These are phyloP conservation scores for Symphodus melops DNA, from an alignment of 2,113 vertebrate species.

Conservation along the genomic window DNA sequence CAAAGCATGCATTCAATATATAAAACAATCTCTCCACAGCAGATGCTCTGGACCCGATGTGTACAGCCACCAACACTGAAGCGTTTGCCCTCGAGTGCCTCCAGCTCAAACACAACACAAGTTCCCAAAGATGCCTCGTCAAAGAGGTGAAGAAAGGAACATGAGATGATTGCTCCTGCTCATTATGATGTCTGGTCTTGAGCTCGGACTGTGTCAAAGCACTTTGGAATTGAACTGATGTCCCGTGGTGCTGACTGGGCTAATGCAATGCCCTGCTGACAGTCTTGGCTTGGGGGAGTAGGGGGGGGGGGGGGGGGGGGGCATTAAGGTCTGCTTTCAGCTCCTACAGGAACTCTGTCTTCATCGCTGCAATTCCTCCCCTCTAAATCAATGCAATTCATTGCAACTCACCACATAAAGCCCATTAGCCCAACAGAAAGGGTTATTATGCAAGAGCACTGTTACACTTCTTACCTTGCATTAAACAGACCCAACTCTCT, in stretches of 20 bases:
- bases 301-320: not conserved
- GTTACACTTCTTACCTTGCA: not conserved
- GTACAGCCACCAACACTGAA: constrained; percentile 14
- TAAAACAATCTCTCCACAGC: not conserved
- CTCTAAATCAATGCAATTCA: constrained; percentile 18
- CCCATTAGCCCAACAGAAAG: not conserved
- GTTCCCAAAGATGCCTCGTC: constrained; percentile 35
- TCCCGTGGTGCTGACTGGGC: constrained; percentile 48
- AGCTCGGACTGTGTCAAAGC: constrained; percentile 28
- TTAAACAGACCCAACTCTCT: not conserved
- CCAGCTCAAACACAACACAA: constrained; percentile 30
- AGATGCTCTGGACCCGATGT: not conserved
- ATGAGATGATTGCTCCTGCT: constrained; percentile 40
- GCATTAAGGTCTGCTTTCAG: constrained; percentile 27
- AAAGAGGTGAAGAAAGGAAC: constrained; percentile 42
- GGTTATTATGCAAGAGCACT: not conserved
- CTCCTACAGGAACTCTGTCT: constrained; percentile 21
- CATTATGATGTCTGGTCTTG: constrained; percentile 45
- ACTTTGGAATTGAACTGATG: constrained; percentile 53
- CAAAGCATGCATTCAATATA: not conserved
- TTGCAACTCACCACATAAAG: constrained; percentile 16
- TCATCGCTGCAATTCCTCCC: constrained; percentile 28
- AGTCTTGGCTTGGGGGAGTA: constrained; percentile 7
- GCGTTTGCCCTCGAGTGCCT: constrained; percentile 18
- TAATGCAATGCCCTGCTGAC: constrained; percentile 41